These are phyloP conservation scores for Drepanosiphum platanoidis DNA, from an alignment of 2,888 invertebrate genomes.

Conservation along the genomic window DNA sequence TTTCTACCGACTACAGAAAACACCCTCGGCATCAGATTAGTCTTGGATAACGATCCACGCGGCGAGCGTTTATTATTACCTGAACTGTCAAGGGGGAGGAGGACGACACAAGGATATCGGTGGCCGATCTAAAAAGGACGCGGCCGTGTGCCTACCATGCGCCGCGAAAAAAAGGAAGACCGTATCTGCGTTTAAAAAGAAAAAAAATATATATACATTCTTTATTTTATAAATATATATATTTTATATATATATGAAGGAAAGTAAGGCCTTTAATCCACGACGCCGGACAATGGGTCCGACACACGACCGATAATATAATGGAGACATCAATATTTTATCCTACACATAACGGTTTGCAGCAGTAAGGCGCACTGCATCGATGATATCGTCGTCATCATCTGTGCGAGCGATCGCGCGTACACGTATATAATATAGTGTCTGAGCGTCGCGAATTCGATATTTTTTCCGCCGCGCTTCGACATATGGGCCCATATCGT, in stretches of 20 bases:
- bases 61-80: slow-evolving; percentile 57
- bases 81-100: slow-evolving; percentile 51
- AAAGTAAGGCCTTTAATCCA: slow-evolving; percentile 56
- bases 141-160: background rate
- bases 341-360: slow-evolving; percentile 41
- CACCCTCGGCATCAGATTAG: slow-evolving; percentile 50
- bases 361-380: background rate
- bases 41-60: slow-evolving; percentile 44
- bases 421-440: no score
- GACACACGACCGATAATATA: slow-evolving; percentile 57
- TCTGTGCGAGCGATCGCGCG: slow-evolving; percentile 10
- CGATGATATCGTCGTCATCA: slow-evolving; percentile 53
- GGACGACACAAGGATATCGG: slow-evolving; percentile 36
- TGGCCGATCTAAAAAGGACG: slow-evolving; percentile 50
- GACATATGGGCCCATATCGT: slow-evolving; percentile 31
- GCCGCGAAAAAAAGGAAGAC: slow-evolving; percentile 53
- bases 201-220: background rate
- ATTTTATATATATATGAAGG: slow-evolving; percentile 26
- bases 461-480: slow-evolving; percentile 42
- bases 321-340: slow-evolving; percentile 59
- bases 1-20: slow-evolving; percentile 36
- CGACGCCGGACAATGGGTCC: slow-evolving; percentile 52
- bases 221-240: background rate
- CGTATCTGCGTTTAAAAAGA: slow-evolving; percentile 42
- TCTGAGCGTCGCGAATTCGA: slow-evolving; percentile 53